Evolutionary conservation across 1,140 invertebrate genomes (phyloP), one percentile per base, ranked within the genome.

Genomic region (Sitophilus oryzae): DNA sequence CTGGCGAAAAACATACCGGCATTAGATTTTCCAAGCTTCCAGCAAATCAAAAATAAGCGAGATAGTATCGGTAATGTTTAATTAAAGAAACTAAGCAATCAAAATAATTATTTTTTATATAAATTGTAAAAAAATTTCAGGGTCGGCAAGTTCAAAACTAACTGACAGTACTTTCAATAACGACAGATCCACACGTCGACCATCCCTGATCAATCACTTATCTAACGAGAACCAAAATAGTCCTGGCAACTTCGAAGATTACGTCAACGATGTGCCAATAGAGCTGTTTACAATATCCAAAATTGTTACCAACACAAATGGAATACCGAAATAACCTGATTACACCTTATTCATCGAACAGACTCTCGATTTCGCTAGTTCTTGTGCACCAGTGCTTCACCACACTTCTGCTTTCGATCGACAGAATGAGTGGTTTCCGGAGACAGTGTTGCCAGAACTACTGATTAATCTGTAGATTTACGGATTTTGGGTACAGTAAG

Each of bases 231-330:
- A 52, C 40, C 51, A 59, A 44, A 47, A 54, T n/a, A 22, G 19
- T 11, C 8, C 34, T 3, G 22, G 9, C n/a, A 42, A 40, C 19
- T 61, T 62, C 14, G 62, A 62, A 11, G 71, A 71, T 25, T 71
- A 71, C 56, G 58, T 66, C 2, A 58, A 62, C n/a, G 66, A 73
- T 22, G 73, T 75, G 1, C 74, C 74, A 3, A 52, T 75, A 1
- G 73, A 74, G 58, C 62, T 76, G 20, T 76, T 76, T 51, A 73
- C 74, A 9, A 62, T 75, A 9, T 69, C 66, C 41, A 70, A 64
- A 57, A 59, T 66, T 54, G 60, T 69, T 6, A 52, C 43, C 37
- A 9, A 6, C 15, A 15, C n/a, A 2, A 23, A 10, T 16, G 20
- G 11, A 22, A 44, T 21, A 21, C 9, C n/a, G n/a, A n/a, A n/a